Evolutionary conservation across 2,888 invertebrate species (phyloP).

Genomic region (Koerneria pararmatus): DNA sequence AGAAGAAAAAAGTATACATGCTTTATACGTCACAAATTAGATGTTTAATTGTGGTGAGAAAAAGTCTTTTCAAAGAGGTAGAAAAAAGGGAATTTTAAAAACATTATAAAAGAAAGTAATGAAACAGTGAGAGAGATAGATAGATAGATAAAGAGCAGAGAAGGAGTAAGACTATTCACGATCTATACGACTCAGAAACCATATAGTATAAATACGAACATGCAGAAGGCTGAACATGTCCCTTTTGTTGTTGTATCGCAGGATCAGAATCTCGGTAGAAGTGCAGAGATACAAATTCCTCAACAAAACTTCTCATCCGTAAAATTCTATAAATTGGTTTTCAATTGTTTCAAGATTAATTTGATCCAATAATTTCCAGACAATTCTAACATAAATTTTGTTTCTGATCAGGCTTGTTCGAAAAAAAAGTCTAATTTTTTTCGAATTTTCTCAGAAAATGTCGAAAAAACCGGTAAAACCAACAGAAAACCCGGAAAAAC

Average conservation of each 20-base stretch:
- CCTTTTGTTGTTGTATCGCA: conserved; percentile 41
- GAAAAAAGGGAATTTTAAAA: neutral
- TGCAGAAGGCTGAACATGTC: conserved; percentile 44
- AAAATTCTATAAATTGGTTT: no score
- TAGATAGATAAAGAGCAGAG: neutral
- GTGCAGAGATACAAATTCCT: conserved; percentile 22
- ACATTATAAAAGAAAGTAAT: neutral
- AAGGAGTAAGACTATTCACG: no score
- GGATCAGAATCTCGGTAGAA: conserved; percentile 39
- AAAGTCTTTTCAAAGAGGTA: neutral
- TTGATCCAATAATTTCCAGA: no score
- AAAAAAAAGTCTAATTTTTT: no score
- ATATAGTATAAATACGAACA: conserved; percentile 32
- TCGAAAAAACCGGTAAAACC: no score
- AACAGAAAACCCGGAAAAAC: no score
- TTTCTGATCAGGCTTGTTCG: no score
- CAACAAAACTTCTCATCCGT: no score
- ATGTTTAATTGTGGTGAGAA: neutral
- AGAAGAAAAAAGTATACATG: neutral
- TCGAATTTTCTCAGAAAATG: no score
- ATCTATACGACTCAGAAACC: neutral
- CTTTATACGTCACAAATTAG: neutral
- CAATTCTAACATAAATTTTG: no score
- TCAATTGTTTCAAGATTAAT: no score
- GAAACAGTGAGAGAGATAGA: neutral